Conservation (phyloP, 2,888 invertebrate species). For the Clepsis dumicolana region DNA sequence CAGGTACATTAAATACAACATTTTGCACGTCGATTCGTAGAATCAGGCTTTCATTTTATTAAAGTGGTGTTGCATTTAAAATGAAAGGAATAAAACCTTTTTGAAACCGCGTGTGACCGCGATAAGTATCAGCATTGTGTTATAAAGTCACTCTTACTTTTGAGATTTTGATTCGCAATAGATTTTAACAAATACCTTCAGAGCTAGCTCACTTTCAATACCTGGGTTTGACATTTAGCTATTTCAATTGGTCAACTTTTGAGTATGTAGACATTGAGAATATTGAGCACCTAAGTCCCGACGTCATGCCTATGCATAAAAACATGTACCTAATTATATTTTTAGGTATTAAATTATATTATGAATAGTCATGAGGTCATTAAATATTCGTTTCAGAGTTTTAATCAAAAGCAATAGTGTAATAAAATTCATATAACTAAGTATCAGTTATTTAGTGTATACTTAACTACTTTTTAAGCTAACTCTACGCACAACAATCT, state of each 20-base stretch:
- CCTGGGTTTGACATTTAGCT: conserved; percentile 2
- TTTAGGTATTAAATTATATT: no score
- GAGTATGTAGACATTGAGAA: no score
- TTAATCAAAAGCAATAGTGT: no score
- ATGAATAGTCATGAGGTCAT: no score
- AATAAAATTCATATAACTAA: no score
- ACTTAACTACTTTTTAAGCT: no score
- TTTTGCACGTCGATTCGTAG: conserved; percentile 9
- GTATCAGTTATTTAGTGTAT: no score
- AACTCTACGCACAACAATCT: background rate
- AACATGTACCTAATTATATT: no score
- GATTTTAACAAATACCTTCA: conserved; percentile 7
- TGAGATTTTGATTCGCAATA: conserved; percentile 28
- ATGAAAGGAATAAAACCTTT: conserved; percentile 36
- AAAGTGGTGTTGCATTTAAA: conserved; percentile 35
- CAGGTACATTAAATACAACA: background rate
- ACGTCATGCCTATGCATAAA: no score
- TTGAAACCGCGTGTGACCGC: conserved; percentile 38
- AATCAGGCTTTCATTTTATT: conserved; percentile 35
- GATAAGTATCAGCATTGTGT: conserved; percentile 41
- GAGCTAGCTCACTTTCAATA: conserved; percentile 3
- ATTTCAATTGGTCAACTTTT: no score
- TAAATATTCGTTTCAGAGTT: no score
- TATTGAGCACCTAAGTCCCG: no score
- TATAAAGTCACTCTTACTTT: conserved; percentile 38